These are phyloP conservation scores for Trochalopteron elliotii DNA, from an alignment of 2,113 vertebrate genomes.

Conservation along the genomic window DNA sequence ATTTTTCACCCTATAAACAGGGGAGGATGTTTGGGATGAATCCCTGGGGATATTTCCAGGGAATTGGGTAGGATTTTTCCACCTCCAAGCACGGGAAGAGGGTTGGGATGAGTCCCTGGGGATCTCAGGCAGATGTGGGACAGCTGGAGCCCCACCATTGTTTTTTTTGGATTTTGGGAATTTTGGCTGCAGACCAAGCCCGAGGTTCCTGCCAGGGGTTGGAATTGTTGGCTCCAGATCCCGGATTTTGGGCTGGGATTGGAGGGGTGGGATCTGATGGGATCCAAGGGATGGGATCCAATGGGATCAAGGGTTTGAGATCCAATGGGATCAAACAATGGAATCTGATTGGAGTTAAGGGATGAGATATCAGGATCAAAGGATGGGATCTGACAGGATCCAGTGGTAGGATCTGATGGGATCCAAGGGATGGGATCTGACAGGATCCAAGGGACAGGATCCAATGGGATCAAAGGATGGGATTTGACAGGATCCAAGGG, in stretches of 20 bases:
- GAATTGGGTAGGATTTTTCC: neutral
- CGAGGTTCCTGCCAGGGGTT: rapidly evolving
- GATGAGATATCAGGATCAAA: too few relatives aligned
- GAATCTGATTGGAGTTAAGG: too few relatives aligned
- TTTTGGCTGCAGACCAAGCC: neutral
- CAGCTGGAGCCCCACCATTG: neutral
- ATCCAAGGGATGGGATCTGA: neutral
- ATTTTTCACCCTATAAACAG: too few relatives aligned
- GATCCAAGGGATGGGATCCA: neutral
- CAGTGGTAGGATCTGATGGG: rapidly evolving
- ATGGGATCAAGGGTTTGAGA: neutral
- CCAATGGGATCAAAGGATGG: too few relatives aligned
- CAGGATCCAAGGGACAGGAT: neutral
- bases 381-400: neutral
- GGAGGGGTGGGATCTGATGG: too few relatives aligned
- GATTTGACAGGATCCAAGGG: neutral
- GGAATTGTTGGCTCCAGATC: neutral
- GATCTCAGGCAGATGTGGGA: too few relatives aligned
- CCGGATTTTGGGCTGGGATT: neutral
- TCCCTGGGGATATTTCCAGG: neutral
- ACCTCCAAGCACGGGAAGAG: neutral
- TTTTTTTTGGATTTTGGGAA: neutral
- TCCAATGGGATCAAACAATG: rapidly evolving
- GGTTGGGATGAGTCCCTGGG: neutral
- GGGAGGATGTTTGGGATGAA: neutral